A percentile compares a stretch with the other conserved stretches of the same genome.
Evolutionary conservation across 2,797 vertebrate species (phyloP).

Genomic region (Balearica regulorum): DNA sequence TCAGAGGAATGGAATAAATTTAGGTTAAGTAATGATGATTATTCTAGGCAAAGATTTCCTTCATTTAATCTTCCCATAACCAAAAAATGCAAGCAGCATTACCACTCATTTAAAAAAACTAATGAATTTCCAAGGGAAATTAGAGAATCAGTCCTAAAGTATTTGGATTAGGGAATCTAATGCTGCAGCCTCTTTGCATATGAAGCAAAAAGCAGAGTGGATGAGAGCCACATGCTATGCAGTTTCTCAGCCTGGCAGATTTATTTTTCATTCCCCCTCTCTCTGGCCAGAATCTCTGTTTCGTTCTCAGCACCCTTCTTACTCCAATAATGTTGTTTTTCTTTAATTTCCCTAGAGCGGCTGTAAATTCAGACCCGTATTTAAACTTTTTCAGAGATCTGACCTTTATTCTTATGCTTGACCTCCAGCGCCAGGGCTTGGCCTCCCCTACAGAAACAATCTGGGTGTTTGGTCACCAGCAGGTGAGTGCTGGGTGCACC

Average conservation of each 20-base stretch:
- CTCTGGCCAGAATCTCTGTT: neutral
- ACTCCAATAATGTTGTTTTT: neutral
- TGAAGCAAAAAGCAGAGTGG: constrained; percentile 1
- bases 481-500: neutral
- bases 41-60: constrained; percentile 66
- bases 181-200: constrained; percentile 37
- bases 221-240: constrained; percentile 1
- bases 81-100: constrained; percentile 58
- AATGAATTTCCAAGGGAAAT: constrained; percentile 70
- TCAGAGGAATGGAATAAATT: constrained; percentile 57
- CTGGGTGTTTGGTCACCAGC: neutral
- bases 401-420: neutral
- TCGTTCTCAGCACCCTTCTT: neutral
- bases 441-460: neutral
- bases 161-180: constrained; percentile 56
- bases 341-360: neutral
- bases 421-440: neutral
- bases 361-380: neutral
- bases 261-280: neutral
- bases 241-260: neutral
- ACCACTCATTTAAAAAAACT: constrained; percentile 47
- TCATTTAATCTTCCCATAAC: constrained; percentile 62
- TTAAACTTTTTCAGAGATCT: neutral
- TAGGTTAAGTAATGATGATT: constrained; percentile 57
- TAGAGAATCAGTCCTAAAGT: constrained; percentile 55